Percentiles rank a stretch among this genome's conserved stretches.
phyloP scores from a whole-genome alignment of 2,797 vertebrate genomes.

The Sebastolobus altivelis region DNA sequence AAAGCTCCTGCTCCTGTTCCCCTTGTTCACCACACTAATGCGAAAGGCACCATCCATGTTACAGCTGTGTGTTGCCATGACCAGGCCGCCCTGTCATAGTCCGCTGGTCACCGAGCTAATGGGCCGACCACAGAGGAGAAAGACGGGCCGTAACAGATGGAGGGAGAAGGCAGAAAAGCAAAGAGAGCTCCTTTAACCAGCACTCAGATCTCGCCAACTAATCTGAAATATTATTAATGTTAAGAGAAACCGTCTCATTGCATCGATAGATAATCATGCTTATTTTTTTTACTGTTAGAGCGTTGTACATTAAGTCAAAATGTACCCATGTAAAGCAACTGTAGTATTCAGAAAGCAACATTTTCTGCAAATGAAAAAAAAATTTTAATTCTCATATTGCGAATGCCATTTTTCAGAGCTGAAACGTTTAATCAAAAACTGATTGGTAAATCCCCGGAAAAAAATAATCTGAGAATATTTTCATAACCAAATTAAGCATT shows the following conservation, averaged over 20 bases:
- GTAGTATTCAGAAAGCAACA: neutral
- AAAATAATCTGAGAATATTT: neutral
- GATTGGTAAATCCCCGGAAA: neutral
- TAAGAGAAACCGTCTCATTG: neutral
- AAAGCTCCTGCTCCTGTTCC: constrained; percentile 80
- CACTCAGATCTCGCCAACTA: neutral
- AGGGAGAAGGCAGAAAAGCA: constrained; percentile 27
- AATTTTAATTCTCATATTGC: neutral
- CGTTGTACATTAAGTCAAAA: neutral
- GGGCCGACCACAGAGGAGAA: constrained; percentile 84
- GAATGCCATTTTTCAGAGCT: neutral
- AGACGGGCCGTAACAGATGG: constrained; percentile 54
- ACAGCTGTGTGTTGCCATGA: constrained; percentile 86
- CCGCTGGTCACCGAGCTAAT: constrained; percentile 98
- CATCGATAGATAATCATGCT: neutral
- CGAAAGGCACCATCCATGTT: constrained; percentile 80
- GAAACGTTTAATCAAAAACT: neutral
- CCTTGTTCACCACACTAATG: constrained; percentile 82
- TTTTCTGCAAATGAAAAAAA: neutral
- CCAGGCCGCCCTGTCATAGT: constrained; percentile 94
- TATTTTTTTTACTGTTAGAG: neutral
- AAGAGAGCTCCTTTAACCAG: neutral
- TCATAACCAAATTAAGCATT: neutral
- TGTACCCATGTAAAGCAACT: neutral
- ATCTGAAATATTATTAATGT: neutral